phyloP scores from a whole-genome alignment of 1,140 invertebrate genomes.

The Drosophila sproati region DNA sequence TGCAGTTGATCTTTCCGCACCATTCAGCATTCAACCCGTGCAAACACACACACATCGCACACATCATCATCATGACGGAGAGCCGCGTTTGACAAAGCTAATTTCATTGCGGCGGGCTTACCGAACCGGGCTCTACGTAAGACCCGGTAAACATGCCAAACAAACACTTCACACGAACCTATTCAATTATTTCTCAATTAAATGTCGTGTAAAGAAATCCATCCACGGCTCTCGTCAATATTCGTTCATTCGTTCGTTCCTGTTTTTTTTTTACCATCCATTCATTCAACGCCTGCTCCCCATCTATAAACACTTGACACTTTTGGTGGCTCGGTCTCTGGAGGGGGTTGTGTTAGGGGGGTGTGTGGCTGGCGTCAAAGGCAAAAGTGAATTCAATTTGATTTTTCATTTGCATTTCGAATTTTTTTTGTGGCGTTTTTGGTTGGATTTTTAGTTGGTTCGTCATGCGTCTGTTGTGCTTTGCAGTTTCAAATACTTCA shows the following conservation, averaged over 20 bases:
- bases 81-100: conserved; percentile 76
- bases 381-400: conserved; percentile 72
- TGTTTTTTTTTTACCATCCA: conserved; percentile 18
- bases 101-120: conserved; percentile 61
- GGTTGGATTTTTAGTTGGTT: conserved; percentile 34
- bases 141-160: conserved; percentile 67
- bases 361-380: conserved; percentile 49
- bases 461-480: conserved; percentile 26
- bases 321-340: conserved; percentile 42
- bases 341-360: conserved; percentile 14
- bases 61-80: conserved; percentile 28
- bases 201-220: conserved; percentile 77
- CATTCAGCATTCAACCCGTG: conserved; percentile 61
- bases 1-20: conserved; percentile 71
- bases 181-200: conserved; percentile 83
- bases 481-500: conserved; percentile 56
- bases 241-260: background rate
- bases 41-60: conserved; percentile 28
- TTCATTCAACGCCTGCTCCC: conserved; percentile 12
- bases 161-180: conserved; percentile 80
- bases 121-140: conserved; percentile 32
- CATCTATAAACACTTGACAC: conserved; percentile 66
- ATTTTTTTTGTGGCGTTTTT: conserved; percentile 1
- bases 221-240: conserved; percentile 1
- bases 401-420: conserved; percentile 65